Base-by-base conservation (phyloP, 1,140 invertebrate genomes). In the Euborellia annulipes region DNA sequence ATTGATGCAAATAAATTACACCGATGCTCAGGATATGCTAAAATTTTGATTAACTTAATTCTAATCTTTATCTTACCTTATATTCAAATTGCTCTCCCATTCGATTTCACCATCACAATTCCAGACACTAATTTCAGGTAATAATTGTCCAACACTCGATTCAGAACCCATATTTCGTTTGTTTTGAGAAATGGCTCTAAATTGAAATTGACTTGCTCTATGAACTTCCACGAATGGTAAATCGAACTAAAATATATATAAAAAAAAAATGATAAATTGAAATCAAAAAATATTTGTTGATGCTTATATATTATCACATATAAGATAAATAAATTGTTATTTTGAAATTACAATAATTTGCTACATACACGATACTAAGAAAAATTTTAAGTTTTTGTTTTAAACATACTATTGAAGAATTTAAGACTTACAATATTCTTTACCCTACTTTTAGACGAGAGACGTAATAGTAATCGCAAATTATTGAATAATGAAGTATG, bases 21-120 rank as follows among this genome's bases (percentile, higher is more conserved):
- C n/a, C n/a, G n/a, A n/a, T n/a, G n/a, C n/a, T n/a, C n/a, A n/a
- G n/a, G n/a, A n/a, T n/a, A n/a, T n/a, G 42, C 9, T 22, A 8
- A 14, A 23, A 20, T 50, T n/a, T 41, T 42, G 3, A 43, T 27
- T 44, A n/a, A 23, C 43, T 36, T 13, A 39, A 41, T 45, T 17
- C n/a, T 41, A 4, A 13, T 45, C 16, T 34, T 45, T 7, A 40
- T 50, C 43, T 62, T 58, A 82, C 81, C 75, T 81, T 52, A 84
- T 76, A 53, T 73, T 71, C 34, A 86, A 68, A 53, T 75, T 70
- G 42, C 77, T 67, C 51, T 78, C 73, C 23, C 70, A 64, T 37
- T 88, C 64, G 16, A 87, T 65, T 61, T 90, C 85, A 8, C 85
- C 85, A 63, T 90, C 85, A 67, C 84, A 88, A 57, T 89, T 88